Evolutionary conservation across 2,797 vertebrate genomes (phyloP).

Genomic region (Naso thynnoides): DNA sequence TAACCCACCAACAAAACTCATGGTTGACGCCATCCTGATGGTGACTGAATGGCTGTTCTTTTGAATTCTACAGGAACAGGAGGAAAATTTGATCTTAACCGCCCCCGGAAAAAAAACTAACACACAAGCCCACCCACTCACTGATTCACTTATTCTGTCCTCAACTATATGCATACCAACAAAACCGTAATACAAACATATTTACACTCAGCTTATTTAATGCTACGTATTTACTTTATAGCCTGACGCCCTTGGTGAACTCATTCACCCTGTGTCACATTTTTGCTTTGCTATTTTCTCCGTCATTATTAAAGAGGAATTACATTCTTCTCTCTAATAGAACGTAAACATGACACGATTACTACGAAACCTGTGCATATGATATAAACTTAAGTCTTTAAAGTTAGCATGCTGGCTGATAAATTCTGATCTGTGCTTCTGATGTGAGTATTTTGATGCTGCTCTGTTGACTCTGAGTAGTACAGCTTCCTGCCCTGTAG

Average conservation of each 20-base stretch:
- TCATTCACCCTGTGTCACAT: slow-evolving; percentile 19
- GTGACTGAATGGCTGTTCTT: slow-evolving; percentile 25
- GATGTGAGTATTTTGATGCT: slow-evolving; percentile 73
- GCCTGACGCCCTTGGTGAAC: slow-evolving; percentile 41
- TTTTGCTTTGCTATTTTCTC: neutral
- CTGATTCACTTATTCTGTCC: slow-evolving; percentile 59
- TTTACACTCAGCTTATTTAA: slow-evolving; percentile 67
- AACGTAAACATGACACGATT: neutral
- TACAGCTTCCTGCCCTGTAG: slow-evolving; percentile 71
- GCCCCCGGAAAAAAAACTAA: slow-evolving; percentile 40
- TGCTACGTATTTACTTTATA: slow-evolving; percentile 63
- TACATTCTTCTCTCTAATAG: neutral
- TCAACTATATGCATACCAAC: slow-evolving; percentile 63
- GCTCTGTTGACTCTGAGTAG: slow-evolving; percentile 73
- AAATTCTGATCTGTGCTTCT: slow-evolving; percentile 27
- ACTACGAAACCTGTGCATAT: neutral
- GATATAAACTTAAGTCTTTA: neutral
- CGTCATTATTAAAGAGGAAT: neutral
- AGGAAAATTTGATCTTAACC: slow-evolving; percentile 32
- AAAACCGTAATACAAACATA: slow-evolving; percentile 72
- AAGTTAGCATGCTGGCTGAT: neutral
- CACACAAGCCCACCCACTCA: slow-evolving; percentile 66
- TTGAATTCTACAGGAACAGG: slow-evolving; percentile 27
- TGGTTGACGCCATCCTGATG: neutral
- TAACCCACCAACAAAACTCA: neutral